phyloP scores from a whole-genome alignment of 2,888 invertebrate genomes.

The Synanthedon myopaeformis region DNA sequence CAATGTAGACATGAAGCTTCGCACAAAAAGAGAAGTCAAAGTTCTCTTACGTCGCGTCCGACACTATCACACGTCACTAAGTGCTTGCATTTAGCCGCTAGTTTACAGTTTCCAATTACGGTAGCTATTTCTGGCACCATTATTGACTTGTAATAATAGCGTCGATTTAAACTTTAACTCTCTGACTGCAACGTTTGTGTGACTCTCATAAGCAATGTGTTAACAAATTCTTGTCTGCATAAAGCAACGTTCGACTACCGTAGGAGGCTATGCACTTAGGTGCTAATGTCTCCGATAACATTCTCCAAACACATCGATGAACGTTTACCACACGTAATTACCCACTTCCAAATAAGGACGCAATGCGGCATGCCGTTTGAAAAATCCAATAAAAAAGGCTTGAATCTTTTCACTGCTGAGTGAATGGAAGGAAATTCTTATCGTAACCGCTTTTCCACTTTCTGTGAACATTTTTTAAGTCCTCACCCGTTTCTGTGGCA shows the following conservation, averaged over 20 bases:
- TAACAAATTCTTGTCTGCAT: slow-evolving; percentile 15
- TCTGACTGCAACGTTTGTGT: slow-evolving; percentile 44
- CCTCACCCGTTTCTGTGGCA: slow-evolving; percentile 7
- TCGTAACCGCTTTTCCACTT: slow-evolving; percentile 13
- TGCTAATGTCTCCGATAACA: slow-evolving; percentile 34
- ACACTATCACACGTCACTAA: not conserved
- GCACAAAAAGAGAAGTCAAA: not conserved
- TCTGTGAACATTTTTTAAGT: slow-evolving; percentile 9
- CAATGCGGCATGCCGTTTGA: slow-evolving; percentile 6
- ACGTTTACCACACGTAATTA: slow-evolving; percentile 23
- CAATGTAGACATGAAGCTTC: not conserved
- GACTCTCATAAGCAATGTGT: slow-evolving; percentile 18
- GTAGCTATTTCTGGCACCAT: slow-evolving; percentile 16
- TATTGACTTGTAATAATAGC: slow-evolving; percentile 50
- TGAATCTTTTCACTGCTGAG: slow-evolving; percentile 9
- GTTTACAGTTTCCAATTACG: slow-evolving; percentile 25
- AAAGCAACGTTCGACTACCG: slow-evolving; percentile 31
- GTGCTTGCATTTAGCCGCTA: slow-evolving; percentile 1
- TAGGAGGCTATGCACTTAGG: slow-evolving; percentile 51
- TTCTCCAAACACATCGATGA: slow-evolving; percentile 28
- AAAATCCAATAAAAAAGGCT: slow-evolving; percentile 8
- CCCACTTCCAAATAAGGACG: slow-evolving; percentile 22
- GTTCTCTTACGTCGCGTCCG: not conserved
- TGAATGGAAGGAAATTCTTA: slow-evolving; percentile 12
- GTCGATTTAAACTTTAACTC: slow-evolving; percentile 28